These are phyloP conservation scores for Alexandromys fortis DNA, from an alignment of 2,113 vertebrate genomes.

Conservation along the genomic window DNA sequence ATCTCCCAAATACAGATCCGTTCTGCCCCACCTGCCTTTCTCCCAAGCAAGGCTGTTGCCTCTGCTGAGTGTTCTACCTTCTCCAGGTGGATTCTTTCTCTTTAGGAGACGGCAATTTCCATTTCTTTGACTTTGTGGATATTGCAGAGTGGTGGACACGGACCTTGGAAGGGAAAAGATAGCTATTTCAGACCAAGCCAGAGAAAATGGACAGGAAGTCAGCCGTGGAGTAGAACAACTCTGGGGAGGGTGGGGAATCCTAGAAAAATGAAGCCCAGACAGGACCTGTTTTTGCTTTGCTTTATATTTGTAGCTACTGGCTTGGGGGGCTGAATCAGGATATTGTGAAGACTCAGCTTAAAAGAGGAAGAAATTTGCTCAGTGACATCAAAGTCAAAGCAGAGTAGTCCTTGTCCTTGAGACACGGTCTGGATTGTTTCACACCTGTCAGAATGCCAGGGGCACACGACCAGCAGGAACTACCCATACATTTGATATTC, in stretches of 20 bases:
- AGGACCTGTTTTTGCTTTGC: fast-evolving
- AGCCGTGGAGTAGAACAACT: fast-evolving
- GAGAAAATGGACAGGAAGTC: neutral
- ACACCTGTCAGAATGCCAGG: neutral
- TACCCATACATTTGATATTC: fast-evolving
- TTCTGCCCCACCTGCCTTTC: neutral
- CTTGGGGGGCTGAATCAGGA: neutral
- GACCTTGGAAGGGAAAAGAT: neutral
- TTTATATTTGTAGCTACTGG: neutral
- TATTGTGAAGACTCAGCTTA: neutral
- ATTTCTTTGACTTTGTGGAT: neutral
- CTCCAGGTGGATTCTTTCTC: neutral
- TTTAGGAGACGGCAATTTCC: neutral
- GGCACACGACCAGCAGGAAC: neutral
- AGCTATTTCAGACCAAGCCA: fast-evolving
- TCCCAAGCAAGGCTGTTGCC: too few species aligned
- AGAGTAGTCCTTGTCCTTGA: neutral
- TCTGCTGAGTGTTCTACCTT: fast-evolving
- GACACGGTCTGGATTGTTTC: neutral
- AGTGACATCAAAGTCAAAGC: neutral
- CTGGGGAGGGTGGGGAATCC: neutral
- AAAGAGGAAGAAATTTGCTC: neutral
- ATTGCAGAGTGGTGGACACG: neutral
- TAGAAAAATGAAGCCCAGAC: neutral
- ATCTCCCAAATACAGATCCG: neutral